These are phyloP conservation scores for Drosophila recens DNA, from an alignment of 2,888 invertebrate species.

Conservation along the genomic window DNA sequence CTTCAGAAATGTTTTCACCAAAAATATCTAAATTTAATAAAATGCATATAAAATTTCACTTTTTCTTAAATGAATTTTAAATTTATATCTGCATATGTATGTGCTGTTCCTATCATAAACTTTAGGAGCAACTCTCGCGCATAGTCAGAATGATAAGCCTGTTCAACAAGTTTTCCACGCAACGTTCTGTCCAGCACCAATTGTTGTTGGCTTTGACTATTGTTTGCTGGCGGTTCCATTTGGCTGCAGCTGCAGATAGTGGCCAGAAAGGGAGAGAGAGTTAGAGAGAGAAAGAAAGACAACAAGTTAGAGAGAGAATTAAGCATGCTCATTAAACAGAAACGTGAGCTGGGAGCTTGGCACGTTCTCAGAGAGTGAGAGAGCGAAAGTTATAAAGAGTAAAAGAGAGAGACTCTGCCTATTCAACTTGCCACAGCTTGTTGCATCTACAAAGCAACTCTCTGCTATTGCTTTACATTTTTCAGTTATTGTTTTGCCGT, in stretches of 20 bases:
- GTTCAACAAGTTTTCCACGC: conserved; percentile 60
- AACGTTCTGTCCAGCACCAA: conserved; percentile 57
- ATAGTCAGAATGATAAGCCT: conserved; percentile 45
- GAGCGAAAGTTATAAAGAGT: not conserved
- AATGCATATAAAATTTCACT: too few relatives aligned
- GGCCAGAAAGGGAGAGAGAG: not conserved
- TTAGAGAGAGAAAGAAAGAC: not conserved
- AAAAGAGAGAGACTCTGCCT: not conserved
- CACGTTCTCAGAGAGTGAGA: not conserved
- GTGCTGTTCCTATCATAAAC: not conserved
- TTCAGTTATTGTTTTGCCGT: conserved; percentile 59
- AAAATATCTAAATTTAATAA: too few relatives aligned
- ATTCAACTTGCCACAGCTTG: conserved; percentile 55
- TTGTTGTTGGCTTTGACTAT: conserved; percentile 32
- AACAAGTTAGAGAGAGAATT: conserved; percentile 1
- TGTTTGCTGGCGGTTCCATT: conserved; percentile 65
- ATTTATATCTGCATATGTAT: not conserved
- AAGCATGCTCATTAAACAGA: conserved; percentile 17
- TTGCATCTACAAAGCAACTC: conserved; percentile 24
- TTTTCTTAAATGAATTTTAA: too few relatives aligned
- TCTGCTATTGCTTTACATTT: conserved; percentile 18
- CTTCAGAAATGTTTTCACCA: too few relatives aligned
- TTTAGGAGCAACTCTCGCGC: conserved; percentile 32
- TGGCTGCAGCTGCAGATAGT: conserved; percentile 56
- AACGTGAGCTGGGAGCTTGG: conserved; percentile 23